Conservation (phyloP, 2,113 vertebrate genomes). For the Oryzias celebensis region DNA sequence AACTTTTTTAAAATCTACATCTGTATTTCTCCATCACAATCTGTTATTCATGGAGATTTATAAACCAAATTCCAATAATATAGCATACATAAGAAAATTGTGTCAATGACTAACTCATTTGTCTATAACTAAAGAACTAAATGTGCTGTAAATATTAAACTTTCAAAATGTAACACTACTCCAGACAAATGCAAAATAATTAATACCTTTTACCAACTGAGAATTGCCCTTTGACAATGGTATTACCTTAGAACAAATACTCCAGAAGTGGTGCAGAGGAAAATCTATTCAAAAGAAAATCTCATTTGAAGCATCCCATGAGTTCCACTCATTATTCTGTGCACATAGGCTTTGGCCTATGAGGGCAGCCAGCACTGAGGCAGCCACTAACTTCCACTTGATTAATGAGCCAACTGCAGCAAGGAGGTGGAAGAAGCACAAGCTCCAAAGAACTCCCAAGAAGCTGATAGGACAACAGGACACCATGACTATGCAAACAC, state of each 20-base stretch:
- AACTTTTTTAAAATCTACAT: not conserved
- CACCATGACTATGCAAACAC: slow-evolving; percentile 53
- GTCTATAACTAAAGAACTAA: slow-evolving; percentile 29
- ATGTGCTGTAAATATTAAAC: slow-evolving; percentile 20
- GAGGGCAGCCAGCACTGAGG: slow-evolving; percentile 69
- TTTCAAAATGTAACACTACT: slow-evolving; percentile 9
- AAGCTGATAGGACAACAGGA: slow-evolving; percentile 68
- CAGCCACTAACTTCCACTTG: slow-evolving; percentile 85
- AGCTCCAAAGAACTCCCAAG: slow-evolving; percentile 71
- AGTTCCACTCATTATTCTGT: slow-evolving; percentile 81
- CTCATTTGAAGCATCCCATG: slow-evolving; percentile 78
- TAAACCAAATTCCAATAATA: slow-evolving; percentile 6
- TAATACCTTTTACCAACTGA: slow-evolving; percentile 46
- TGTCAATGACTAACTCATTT: slow-evolving; percentile 19
- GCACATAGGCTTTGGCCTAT: slow-evolving; percentile 72
- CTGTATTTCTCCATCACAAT: not conserved
- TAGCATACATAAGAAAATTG: slow-evolving; percentile 1
- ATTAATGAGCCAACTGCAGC: slow-evolving; percentile 88
- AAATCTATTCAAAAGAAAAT: slow-evolving; percentile 79
- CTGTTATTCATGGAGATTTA: not conserved
- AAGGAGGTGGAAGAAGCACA: slow-evolving; percentile 64
- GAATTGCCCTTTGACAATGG: slow-evolving; percentile 50
- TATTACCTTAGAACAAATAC: slow-evolving; percentile 66
- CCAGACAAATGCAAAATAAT: slow-evolving; percentile 58
- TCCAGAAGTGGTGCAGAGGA: slow-evolving; percentile 52